These are phyloP conservation scores for Alosa sapidissima DNA, from an alignment of 2,797 vertebrate genomes.

Conservation along the genomic window DNA sequence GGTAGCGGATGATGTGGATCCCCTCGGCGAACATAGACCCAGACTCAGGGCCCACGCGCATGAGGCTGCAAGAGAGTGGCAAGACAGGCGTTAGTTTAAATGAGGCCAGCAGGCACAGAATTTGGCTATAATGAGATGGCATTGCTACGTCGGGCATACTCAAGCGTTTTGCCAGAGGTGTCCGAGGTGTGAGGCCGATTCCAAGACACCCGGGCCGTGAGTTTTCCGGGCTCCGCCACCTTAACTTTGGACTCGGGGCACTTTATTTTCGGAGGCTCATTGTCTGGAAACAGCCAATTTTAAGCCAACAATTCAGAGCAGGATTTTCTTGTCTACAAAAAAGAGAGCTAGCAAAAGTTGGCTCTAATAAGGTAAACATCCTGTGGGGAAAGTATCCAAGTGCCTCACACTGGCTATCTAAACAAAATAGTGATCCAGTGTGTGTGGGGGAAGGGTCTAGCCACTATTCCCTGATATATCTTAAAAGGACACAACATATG, in stretches of 20 bases:
- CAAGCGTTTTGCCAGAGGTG: slow-evolving; percentile 83
- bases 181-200: slow-evolving; percentile 85
- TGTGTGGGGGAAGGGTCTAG: slow-evolving; percentile 32
- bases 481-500: not conserved
- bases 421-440: not conserved
- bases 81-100: slow-evolving; percentile 8
- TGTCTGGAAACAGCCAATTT: slow-evolving; percentile 72
- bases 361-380: not conserved
- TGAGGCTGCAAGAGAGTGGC: slow-evolving; percentile 72
- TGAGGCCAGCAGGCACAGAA: not conserved
- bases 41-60: slow-evolving; percentile 80
- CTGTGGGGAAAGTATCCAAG: not conserved
- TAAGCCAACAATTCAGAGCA: not conserved
- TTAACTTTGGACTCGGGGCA: slow-evolving; percentile 89
- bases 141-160: slow-evolving; percentile 67
- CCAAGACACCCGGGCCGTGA: slow-evolving; percentile 86
- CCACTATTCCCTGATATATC: not conserved
- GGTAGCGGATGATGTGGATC: slow-evolving; percentile 85
- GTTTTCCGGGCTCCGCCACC: slow-evolving; percentile 87
- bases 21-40: slow-evolving; percentile 87
- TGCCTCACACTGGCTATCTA: not conserved
- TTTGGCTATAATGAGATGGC: not conserved
- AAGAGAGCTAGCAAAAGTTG: not conserved
- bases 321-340: not conserved
- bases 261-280: slow-evolving; percentile 92